These are phyloP conservation scores for Bovichtus variegatus DNA, from an alignment of 2,797 vertebrate species.

Conservation along the genomic window DNA sequence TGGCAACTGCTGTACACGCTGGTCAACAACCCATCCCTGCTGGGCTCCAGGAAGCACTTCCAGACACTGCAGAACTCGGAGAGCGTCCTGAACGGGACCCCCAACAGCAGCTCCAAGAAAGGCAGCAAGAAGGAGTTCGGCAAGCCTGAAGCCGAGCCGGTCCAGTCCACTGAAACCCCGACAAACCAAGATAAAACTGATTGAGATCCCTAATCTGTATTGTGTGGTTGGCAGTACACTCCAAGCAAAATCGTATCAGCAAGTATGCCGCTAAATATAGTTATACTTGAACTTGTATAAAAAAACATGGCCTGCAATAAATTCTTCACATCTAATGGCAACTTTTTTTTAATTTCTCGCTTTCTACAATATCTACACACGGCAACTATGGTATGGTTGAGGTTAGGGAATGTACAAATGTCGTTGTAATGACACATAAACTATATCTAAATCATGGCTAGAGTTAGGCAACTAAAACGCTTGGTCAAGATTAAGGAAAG, in stretches of 20 bases:
- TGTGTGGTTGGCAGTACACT: neutral
- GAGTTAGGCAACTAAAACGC: neutral
- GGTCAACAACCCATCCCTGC: conserved; percentile 91
- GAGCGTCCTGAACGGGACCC: conserved; percentile 79
- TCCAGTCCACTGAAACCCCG: neutral
- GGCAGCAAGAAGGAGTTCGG: conserved; percentile 65
- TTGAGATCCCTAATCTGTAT: neutral
- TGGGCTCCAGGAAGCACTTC: conserved; percentile 90
- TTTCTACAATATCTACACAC: neutral
- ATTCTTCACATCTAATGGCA: neutral
- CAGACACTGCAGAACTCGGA: conserved; percentile 78
- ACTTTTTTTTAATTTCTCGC: too few relatives aligned
- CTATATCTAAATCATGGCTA: neutral
- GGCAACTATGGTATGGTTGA: neutral
- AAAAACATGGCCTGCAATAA: neutral
- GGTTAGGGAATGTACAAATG: neutral
- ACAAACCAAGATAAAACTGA: conserved; percentile 51
- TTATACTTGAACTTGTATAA: neutral
- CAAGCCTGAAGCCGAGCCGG: conserved; percentile 25
- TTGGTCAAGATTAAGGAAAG: neutral
- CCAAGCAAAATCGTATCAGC: neutral
- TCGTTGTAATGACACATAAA: neutral
- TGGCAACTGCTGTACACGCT: conserved; percentile 94
- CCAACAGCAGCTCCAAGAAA: conserved; percentile 66
- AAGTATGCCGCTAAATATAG: neutral